These are phyloP conservation scores for Nycticebus coucang DNA, from an alignment of 2,113 vertebrate genomes.

Conservation along the genomic window DNA sequence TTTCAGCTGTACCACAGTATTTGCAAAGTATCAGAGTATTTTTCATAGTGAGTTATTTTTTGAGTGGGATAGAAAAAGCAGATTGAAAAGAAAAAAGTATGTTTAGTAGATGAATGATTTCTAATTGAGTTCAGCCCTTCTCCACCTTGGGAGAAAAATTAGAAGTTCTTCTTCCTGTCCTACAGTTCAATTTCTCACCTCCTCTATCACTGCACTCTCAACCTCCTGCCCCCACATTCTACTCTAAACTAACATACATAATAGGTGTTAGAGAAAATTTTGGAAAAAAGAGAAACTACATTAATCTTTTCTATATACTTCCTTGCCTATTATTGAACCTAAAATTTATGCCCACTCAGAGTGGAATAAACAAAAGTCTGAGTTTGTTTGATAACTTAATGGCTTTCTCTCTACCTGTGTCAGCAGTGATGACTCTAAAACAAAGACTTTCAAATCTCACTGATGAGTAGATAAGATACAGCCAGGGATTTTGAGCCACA, in stretches of 20 bases:
- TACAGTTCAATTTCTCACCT: background rate
- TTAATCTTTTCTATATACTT: background rate
- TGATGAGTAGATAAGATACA: background rate
- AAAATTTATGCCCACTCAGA: background rate
- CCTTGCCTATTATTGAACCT: background rate
- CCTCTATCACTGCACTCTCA: background rate
- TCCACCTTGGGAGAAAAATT: background rate
- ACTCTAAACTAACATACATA: background rate
- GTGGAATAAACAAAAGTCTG: background rate
- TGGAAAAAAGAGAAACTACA: background rate
- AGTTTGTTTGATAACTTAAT: background rate
- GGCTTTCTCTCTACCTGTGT: background rate
- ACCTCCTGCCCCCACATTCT: fast-evolving
- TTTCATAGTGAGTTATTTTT: background rate
- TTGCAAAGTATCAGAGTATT: background rate
- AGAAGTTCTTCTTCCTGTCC: background rate
- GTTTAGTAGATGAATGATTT: background rate
- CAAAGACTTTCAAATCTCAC: background rate
- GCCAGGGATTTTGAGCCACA: background rate
- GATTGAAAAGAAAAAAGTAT: no score
- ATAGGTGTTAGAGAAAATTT: background rate
- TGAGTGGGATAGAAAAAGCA: background rate
- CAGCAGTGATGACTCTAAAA: background rate
- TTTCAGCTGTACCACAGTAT: no score
- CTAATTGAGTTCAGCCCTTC: background rate